phyloP scores from a whole-genome alignment of 2,113 vertebrate genomes.

The Tenrec ecaudatus region DNA sequence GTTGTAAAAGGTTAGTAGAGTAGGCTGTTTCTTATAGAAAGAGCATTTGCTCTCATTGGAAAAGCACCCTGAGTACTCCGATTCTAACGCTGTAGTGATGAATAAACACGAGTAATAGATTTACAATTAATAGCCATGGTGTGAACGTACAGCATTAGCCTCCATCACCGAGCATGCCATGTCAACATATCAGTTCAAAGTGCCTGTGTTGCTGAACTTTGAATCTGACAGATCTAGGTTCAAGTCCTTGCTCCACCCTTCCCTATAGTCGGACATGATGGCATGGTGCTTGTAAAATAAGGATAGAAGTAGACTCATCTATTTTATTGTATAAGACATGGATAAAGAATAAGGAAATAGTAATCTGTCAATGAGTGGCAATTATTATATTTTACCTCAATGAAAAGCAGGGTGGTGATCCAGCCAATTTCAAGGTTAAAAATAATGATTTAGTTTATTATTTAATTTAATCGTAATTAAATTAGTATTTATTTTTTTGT shows the following conservation, averaged over 20 bases:
- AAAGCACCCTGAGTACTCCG: background rate
- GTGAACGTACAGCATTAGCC: background rate
- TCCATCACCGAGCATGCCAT: background rate
- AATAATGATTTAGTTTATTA: background rate
- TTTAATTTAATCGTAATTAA: too few relatives aligned
- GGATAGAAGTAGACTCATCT: background rate
- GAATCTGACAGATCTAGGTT: background rate
- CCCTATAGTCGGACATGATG: background rate
- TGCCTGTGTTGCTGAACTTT: background rate
- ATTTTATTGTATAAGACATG: background rate
- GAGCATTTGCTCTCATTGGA: background rate
- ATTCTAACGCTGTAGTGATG: background rate
- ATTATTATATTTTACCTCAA: background rate
- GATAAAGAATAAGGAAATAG: background rate
- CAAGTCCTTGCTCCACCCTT: background rate
- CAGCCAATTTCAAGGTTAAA: constrained; percentile 7
- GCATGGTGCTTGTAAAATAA: background rate
- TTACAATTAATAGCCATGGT: constrained; percentile 1
- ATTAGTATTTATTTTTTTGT: too few relatives aligned
- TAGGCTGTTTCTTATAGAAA: background rate
- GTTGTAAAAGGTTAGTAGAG: background rate
- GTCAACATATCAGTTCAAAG: background rate
- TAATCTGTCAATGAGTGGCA: background rate
- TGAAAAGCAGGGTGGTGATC: background rate
- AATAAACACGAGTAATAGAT: background rate